A percentile compares a stretch with the other conserved stretches of the same genome.
Evolutionary conservation across 37 sponge, comb jelly and placozoan species (phyloP).

Genomic region (Oopsacas minuta): DNA sequence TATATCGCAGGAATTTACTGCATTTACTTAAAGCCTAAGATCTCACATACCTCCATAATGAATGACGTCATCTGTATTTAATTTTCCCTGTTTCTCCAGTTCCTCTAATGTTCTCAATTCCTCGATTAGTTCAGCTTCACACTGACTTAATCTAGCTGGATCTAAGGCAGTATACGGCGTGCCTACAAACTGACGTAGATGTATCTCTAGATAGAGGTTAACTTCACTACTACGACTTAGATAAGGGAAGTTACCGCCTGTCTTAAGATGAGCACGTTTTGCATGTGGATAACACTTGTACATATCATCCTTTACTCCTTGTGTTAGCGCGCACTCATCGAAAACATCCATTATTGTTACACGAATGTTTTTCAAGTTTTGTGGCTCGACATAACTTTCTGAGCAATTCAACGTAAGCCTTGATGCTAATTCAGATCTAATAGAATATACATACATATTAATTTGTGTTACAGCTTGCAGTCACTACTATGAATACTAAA

Average conservation of each 20-base stretch:
- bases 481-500: too few relatives aligned
- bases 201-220: conserved; percentile 68
- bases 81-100: not conserved
- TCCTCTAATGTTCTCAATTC: not conserved
- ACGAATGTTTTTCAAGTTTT: conserved; percentile 56
- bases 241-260: conserved; percentile 94
- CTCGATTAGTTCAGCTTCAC: not conserved
- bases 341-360: conserved; percentile 96
- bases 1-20: too few relatives aligned
- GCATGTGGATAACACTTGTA: conserved; percentile 94
- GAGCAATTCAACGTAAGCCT: conserved; percentile 73
- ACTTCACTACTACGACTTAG: conserved; percentile 78
- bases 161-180: conserved; percentile 65
- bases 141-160: conserved; percentile 18
- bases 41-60: too few relatives aligned
- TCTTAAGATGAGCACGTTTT: conserved; percentile 86
- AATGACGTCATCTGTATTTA: too few relatives aligned
- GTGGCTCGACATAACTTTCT: conserved; percentile 73
- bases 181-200: conserved; percentile 63
- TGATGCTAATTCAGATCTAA: conserved; percentile 58
- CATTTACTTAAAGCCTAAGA: too few relatives aligned
- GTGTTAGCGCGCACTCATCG: conserved; percentile 56
- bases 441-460: too few relatives aligned
- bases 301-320: conserved; percentile 78
- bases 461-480: too few relatives aligned